Evolutionary conservation across 2,888 invertebrate species (phyloP).

Genomic region (Fragum sueziense): DNA sequence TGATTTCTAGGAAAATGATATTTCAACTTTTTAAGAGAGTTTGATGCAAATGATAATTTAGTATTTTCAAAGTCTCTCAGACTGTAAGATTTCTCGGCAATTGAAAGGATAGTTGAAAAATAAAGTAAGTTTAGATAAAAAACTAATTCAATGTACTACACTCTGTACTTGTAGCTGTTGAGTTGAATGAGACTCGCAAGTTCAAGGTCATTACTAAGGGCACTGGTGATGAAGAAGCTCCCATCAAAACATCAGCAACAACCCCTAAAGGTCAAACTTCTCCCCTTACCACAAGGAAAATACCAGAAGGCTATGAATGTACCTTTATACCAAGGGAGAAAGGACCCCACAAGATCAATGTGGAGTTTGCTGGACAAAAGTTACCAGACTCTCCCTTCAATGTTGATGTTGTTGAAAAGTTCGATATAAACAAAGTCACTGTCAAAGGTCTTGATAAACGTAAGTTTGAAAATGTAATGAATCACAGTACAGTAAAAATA

Average conservation of each 20-base stretch:
- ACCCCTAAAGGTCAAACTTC: slow-evolving; percentile 83
- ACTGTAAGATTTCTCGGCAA: too few species aligned
- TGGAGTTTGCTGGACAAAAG: slow-evolving; percentile 78
- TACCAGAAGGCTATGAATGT: slow-evolving; percentile 86
- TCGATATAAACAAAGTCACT: slow-evolving; percentile 92
- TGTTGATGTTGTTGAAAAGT: slow-evolving; percentile 76
- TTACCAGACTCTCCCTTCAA: slow-evolving; percentile 80
- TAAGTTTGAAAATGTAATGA: slow-evolving; percentile 87
- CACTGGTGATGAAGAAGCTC: slow-evolving; percentile 61
- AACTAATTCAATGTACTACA: neutral
- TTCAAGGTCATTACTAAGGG: slow-evolving; percentile 52
- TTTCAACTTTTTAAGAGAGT: too few species aligned
- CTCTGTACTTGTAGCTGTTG: slow-evolving; percentile 52
- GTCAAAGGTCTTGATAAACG: slow-evolving; percentile 94
- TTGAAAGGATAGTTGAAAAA: too few species aligned
- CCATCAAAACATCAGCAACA: slow-evolving; percentile 66
- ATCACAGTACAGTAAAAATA: neutral
- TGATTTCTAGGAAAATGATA: too few species aligned
- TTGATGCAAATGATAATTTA: too few species aligned
- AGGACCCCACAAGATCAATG: slow-evolving; percentile 82
- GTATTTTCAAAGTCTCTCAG: too few species aligned
- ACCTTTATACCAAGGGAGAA: slow-evolving; percentile 79
- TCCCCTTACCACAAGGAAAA: slow-evolving; percentile 90
- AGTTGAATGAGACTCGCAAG: slow-evolving; percentile 54
- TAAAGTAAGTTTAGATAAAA: too few species aligned